Conservation (phyloP, 92 coral and sea anemone genomes). For the Zoanthus sociatus region DNA sequence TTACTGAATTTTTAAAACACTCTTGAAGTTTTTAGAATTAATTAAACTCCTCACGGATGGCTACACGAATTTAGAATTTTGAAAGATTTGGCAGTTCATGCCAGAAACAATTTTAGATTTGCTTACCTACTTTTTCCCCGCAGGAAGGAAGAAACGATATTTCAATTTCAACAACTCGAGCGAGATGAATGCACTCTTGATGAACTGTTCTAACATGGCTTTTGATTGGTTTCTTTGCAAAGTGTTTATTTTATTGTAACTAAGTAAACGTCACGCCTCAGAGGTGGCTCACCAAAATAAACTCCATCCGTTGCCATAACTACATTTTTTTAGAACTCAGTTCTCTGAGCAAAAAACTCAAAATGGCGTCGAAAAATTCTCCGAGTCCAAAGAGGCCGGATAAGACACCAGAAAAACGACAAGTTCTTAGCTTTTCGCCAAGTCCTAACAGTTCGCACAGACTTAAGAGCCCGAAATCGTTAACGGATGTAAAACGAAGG, state of each 20-base stretch:
- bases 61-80: neutral
- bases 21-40: neutral
- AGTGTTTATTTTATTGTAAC: constrained; percentile 32
- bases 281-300: neutral
- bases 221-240: constrained; percentile 47
- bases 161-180: neutral
- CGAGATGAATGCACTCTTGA: neutral
- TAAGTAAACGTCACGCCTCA: constrained; percentile 30
- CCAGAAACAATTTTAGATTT: neutral
- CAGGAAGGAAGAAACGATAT: neutral
- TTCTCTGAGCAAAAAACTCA: constrained; percentile 23
- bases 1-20: neutral
- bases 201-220: neutral
- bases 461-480: constrained; percentile 55
- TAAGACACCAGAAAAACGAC: constrained; percentile 66
- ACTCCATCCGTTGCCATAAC: constrained; percentile 12
- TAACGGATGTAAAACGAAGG: constrained; percentile 76
- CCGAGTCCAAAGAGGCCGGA: constrained; percentile 61
- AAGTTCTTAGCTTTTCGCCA: constrained; percentile 36
- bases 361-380: constrained; percentile 76
- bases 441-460: constrained; percentile 73
- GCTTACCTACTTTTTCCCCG: constrained; percentile 4
- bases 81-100: neutral
- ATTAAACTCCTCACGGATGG: neutral
- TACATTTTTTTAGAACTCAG: constrained; percentile 18